Evolutionary conservation across 1,140 invertebrate genomes (phyloP).

Genomic region (Trachymyrmex septentrionalis): DNA sequence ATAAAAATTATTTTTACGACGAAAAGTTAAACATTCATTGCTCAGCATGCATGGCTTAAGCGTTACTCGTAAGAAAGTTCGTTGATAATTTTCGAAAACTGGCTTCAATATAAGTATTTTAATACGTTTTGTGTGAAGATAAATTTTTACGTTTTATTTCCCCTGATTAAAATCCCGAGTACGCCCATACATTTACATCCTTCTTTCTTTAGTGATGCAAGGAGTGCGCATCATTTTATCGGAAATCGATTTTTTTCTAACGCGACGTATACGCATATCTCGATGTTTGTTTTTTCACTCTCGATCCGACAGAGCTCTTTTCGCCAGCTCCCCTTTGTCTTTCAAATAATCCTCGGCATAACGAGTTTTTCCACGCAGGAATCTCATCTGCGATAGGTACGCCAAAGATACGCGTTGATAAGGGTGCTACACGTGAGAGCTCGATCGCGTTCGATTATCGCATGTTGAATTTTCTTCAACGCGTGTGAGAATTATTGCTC

Average conservation of each 20-base stretch:
- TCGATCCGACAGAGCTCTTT: slow-evolving; percentile 39
- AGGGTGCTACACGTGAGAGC: slow-evolving; percentile 1
- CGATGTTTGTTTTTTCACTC: slow-evolving; percentile 57
- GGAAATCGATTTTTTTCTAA: slow-evolving; percentile 65
- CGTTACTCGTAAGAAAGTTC: no score
- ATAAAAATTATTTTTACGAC: no score
- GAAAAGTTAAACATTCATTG: no score
- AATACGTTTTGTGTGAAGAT: no score
- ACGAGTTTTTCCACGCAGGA: not conserved
- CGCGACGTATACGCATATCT: slow-evolving; percentile 54
- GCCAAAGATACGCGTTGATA: slow-evolving; percentile 11
- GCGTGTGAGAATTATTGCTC: slow-evolving; percentile 67
- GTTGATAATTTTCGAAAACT: no score
- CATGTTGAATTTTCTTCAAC: slow-evolving; percentile 27
- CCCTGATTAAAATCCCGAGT: no score
- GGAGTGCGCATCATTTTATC: slow-evolving; percentile 59
- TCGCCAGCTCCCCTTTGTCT: no score
- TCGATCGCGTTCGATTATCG: slow-evolving; percentile 19
- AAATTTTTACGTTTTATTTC: no score
- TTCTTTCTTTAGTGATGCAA: slow-evolving; percentile 67
- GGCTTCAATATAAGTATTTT: no score
- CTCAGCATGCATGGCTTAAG: no score
- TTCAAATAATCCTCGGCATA: not conserved
- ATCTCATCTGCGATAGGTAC: not conserved
- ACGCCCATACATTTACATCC: no score